Conservation (phyloP, 2,113 vertebrate genomes). For the Anhinga anhinga region DNA sequence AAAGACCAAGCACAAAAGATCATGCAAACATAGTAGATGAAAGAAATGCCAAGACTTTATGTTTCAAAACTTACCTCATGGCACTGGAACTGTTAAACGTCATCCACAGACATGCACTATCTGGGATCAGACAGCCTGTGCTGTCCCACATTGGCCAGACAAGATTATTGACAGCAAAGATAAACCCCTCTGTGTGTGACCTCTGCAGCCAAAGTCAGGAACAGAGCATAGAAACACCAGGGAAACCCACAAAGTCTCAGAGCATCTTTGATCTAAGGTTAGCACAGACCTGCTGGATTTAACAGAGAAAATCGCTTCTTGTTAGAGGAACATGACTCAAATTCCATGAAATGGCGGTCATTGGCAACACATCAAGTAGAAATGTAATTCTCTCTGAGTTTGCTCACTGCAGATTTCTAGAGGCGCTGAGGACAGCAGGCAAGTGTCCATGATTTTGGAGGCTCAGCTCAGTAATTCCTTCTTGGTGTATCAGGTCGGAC, state of each 20-base stretch:
- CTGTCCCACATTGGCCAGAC: not conserved
- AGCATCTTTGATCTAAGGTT: not conserved
- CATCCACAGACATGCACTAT: not conserved
- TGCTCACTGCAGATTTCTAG: not conserved
- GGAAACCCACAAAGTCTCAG: not conserved
- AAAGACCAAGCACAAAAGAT: not conserved
- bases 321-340: not conserved
- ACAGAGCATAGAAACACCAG: not conserved
- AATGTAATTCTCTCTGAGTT: not conserved
- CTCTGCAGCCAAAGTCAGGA: not conserved
- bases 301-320: not conserved
- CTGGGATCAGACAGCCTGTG: not conserved
- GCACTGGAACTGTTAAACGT: not conserved
- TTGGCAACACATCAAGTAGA: not conserved
- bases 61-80: not conserved
- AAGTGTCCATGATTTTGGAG: not conserved
- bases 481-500: accelerated
- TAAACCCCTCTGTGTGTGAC: accelerated
- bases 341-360: not conserved
- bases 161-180: not conserved
- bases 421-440: not conserved
- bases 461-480: not conserved
- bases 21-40: accelerated
- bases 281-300: not conserved
- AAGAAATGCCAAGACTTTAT: not conserved